A percentile compares a stretch with the other conserved stretches of the same genome.
phyloP scores from a whole-genome alignment of 2,113 vertebrate species.

The Nerophis lumbriciformis region DNA sequence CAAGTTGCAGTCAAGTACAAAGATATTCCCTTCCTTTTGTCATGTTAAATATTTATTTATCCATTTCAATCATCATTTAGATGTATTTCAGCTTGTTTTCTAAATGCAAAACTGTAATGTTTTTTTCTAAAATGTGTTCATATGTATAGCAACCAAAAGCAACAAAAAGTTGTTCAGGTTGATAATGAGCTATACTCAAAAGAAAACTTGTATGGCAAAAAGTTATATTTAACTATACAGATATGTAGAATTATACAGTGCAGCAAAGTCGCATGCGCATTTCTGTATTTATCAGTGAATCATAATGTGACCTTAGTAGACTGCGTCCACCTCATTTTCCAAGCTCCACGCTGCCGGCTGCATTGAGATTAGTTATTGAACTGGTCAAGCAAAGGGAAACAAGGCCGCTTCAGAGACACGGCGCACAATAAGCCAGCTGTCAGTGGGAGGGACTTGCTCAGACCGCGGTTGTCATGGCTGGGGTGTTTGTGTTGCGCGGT shows the following conservation, averaged over 20 bases:
- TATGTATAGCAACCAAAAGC: no score
- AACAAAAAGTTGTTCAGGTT: neutral
- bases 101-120: no score
- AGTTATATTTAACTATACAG: neutral
- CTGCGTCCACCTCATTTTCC: constrained; percentile 36
- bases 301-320: constrained; percentile 30
- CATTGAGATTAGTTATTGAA: constrained; percentile 72
- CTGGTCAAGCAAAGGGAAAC: constrained; percentile 59
- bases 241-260: neutral
- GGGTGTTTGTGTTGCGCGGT: constrained; percentile 45
- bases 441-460: constrained; percentile 55
- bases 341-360: constrained; percentile 53
- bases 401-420: constrained; percentile 57
- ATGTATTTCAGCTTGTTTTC: no score
- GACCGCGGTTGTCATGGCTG: constrained; percentile 50
- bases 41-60: no score
- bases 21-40: no score
- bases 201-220: neutral
- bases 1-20: no score
- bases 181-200: neutral
- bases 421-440: constrained; percentile 69
- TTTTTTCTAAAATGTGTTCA: no score
- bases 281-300: constrained; percentile 16
- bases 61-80: no score
- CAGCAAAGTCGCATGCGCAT: neutral